Evolutionary conservation across 2,888 invertebrate genomes (phyloP).

Genomic region (Tillus elongatus): DNA sequence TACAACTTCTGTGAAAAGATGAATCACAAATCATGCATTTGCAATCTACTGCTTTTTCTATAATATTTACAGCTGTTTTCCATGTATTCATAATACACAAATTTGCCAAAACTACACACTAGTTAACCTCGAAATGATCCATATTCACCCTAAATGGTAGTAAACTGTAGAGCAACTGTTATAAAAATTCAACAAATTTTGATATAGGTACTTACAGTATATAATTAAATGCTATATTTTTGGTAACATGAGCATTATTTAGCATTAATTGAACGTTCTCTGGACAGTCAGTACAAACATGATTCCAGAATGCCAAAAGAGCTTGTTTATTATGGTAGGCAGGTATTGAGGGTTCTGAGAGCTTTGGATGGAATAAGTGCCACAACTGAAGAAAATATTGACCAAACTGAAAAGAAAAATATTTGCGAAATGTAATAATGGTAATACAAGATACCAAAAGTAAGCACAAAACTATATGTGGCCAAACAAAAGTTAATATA

Average conservation of each 20-base stretch:
- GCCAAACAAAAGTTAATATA: conserved; percentile 3
- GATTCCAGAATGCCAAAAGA: conserved; percentile 86
- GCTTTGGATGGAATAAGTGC: conserved; percentile 89
- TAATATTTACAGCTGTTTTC: too few species aligned
- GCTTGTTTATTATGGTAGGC: conserved; percentile 95
- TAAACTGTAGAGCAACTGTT: too few species aligned
- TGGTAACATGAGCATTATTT: conserved; percentile 77
- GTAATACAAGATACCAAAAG: conserved; percentile 14
- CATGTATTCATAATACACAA: too few species aligned
- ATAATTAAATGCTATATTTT: conserved; percentile 94
- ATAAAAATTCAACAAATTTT: too few species aligned
- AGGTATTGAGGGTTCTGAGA: conserved; percentile 89
- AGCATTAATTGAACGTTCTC: conserved; percentile 86
- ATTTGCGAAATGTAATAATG: too few species aligned
- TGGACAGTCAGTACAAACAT: conserved; percentile 83
- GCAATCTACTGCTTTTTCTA: too few species aligned
- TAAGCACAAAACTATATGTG: neutral
- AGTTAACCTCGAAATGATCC: too few species aligned
- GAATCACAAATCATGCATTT: too few species aligned
- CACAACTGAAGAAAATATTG: conserved; percentile 84
- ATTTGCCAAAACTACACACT: too few species aligned
- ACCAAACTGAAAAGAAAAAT: conserved; percentile 62
- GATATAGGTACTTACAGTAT: conserved; percentile 79
- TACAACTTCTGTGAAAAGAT: too few species aligned
- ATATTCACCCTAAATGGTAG: too few species aligned